phyloP scores from a whole-genome alignment of 92 coral and sea anemone species.

The Palythoa caribaeorum region DNA sequence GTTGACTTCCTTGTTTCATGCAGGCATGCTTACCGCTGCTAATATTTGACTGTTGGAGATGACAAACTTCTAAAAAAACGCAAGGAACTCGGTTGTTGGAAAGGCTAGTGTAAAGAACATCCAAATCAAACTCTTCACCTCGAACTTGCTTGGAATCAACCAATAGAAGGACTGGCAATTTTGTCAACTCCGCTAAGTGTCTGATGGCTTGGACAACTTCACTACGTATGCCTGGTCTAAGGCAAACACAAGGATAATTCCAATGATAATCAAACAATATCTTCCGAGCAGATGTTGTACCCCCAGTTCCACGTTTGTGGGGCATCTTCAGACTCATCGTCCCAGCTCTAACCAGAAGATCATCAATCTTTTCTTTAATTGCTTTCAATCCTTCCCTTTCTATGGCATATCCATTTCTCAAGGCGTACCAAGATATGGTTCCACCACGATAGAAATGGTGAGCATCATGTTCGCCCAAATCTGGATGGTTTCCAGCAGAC shows the following conservation, averaged over 20 bases:
- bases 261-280: slow-evolving; percentile 62
- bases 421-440: slow-evolving; percentile 76
- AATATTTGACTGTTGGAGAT: slow-evolving; percentile 18
- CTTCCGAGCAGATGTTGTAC: slow-evolving; percentile 68
- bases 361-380: slow-evolving; percentile 36
- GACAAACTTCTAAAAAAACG: slow-evolving; percentile 50
- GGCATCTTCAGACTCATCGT: slow-evolving; percentile 55
- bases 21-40: background rate
- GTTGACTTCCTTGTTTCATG: background rate
- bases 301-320: slow-evolving; percentile 77
- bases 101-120: slow-evolving; percentile 54
- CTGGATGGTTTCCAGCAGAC: slow-evolving; percentile 65
- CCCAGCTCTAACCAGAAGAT: slow-evolving; percentile 53
- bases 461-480: slow-evolving; percentile 66
- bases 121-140: slow-evolving; percentile 66
- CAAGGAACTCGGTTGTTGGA: slow-evolving; percentile 72
- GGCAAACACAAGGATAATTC: slow-evolving; percentile 71
- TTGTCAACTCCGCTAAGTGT: slow-evolving; percentile 56
- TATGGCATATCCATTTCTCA: slow-evolving; percentile 57
- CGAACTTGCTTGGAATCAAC: slow-evolving; percentile 60
- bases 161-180: slow-evolving; percentile 62
- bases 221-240: slow-evolving; percentile 49
- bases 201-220: slow-evolving; percentile 62
- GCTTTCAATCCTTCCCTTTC: slow-evolving; percentile 61
- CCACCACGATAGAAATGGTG: slow-evolving; percentile 80